Conservation (phyloP, 2,113 vertebrate species). For the Crotophaga sulcirostris region DNA sequence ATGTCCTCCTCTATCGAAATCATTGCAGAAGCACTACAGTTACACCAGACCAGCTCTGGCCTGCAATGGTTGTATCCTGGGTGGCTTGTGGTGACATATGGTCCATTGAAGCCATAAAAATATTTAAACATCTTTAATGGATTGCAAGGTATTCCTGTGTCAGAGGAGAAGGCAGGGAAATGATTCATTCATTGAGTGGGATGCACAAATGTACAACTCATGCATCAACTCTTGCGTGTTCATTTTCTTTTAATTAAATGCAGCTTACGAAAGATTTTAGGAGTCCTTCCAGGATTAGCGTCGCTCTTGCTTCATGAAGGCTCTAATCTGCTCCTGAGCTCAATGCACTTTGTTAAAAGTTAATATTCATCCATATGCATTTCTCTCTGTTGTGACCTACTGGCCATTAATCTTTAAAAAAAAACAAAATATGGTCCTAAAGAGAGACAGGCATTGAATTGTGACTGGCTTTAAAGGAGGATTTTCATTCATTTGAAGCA, state of each 20-base stretch:
- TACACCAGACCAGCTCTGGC: background rate
- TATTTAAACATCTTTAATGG: slow-evolving; percentile 12
- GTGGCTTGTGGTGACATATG: background rate
- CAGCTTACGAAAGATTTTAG: slow-evolving; percentile 43
- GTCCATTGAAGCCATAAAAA: background rate
- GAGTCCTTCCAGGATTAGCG: background rate
- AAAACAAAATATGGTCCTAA: background rate
- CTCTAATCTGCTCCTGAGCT: background rate
- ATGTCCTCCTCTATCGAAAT: background rate
- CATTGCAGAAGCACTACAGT: background rate
- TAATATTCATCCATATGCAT: background rate
- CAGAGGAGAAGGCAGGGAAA: slow-evolving; percentile 30
- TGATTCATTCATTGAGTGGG: slow-evolving; percentile 69
- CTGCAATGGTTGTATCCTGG: background rate
- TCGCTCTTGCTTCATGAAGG: slow-evolving; percentile 1
- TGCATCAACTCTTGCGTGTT: slow-evolving; percentile 32
- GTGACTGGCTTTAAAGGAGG: background rate
- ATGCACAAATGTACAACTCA: slow-evolving; percentile 41
- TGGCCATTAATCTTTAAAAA: slow-evolving; percentile 37
- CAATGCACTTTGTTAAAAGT: slow-evolving; percentile 18
- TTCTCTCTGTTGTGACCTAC: slow-evolving; percentile 26
- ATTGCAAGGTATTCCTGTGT: slow-evolving; percentile 42
- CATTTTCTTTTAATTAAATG: slow-evolving; percentile 59
- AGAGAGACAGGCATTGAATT: slow-evolving; percentile 8
- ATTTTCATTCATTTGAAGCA: slow-evolving; percentile 40